phyloP scores from a whole-genome alignment of 2,113 vertebrate species.

The Mesoclemmys tuberculata region DNA sequence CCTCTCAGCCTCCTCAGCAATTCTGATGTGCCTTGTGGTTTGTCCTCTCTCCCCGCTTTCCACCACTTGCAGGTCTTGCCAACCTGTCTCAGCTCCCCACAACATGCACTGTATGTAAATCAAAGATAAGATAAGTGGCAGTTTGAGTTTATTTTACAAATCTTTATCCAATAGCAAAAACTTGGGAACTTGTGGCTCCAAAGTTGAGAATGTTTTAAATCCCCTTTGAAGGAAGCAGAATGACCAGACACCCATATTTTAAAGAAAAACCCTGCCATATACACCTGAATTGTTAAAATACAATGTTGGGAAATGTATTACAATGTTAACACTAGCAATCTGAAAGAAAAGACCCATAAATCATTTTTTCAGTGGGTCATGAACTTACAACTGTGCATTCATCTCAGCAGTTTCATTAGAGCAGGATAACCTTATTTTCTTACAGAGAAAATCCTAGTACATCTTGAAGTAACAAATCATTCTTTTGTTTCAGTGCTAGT shows the following conservation, averaged over 20 bases:
- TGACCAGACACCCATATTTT: background rate
- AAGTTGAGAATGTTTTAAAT: conserved; percentile 2
- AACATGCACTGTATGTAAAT: background rate
- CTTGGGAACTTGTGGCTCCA: background rate
- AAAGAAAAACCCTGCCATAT: background rate
- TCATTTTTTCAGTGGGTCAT: conserved; percentile 38
- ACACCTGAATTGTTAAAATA: conserved; percentile 16
- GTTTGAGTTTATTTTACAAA: background rate
- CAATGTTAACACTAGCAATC: conserved; percentile 23
- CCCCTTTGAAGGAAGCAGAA: background rate
- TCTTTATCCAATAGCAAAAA: background rate
- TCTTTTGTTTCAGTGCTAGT: conserved; percentile 35
- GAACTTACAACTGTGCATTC: conserved; percentile 63
- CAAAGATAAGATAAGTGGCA: background rate
- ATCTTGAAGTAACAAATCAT: conserved; percentile 59
- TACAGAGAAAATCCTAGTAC: conserved; percentile 33
- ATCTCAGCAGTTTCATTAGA: conserved; percentile 53
- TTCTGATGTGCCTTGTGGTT: background rate
- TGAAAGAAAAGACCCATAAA: conserved; percentile 43
- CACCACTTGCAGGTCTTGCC: conserved; percentile 8
- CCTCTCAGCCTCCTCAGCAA: background rate
- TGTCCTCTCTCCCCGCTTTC: background rate
- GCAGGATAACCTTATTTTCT: conserved; percentile 65
- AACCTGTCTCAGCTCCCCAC: accelerated
- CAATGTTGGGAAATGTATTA: conserved; percentile 27